phyloP scores from a whole-genome alignment of 2,113 vertebrate genomes.

The Anguilla rostrata region DNA sequence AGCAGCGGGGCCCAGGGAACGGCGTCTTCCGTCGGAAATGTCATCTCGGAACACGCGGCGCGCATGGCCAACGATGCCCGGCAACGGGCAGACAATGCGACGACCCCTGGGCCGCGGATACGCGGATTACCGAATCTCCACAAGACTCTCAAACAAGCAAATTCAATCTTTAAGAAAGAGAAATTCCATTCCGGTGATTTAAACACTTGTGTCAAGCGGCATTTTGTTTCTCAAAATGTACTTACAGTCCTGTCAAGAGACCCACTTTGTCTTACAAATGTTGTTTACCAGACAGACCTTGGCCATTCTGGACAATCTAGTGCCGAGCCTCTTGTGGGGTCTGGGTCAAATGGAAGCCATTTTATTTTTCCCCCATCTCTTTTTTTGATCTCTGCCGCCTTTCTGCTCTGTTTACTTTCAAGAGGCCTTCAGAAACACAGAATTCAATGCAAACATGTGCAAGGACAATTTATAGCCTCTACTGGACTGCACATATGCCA shows the following conservation, averaged over 20 bases:
- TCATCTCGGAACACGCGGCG: not conserved
- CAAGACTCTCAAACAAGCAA: constrained; percentile 18
- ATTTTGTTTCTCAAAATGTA: constrained; percentile 21
- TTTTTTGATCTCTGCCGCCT: not conserved
- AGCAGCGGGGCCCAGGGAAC: not conserved
- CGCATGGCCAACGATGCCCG: not conserved
- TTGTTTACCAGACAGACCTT: constrained; percentile 20
- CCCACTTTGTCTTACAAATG: constrained; percentile 16
- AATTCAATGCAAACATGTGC: not conserved
- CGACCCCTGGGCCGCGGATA: not conserved
- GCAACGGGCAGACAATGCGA: not conserved
- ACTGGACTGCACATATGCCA: not conserved
- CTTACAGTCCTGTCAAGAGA: constrained; percentile 21
- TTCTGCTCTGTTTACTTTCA: not conserved
- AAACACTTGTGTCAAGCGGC: constrained; percentile 3
- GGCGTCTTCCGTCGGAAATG: not conserved
- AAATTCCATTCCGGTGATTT: constrained; percentile 24
- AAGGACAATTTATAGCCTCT: not conserved
- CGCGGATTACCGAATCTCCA: not conserved
- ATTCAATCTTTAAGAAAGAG: constrained; percentile 15
- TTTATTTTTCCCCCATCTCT: not conserved
- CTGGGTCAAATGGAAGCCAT: not conserved
- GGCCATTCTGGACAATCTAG: constrained; percentile 12
- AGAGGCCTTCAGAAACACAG: not conserved
- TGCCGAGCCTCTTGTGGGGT: not conserved